phyloP scores from a whole-genome alignment of 2,888 invertebrate genomes.

The Platypus cylindrus region DNA sequence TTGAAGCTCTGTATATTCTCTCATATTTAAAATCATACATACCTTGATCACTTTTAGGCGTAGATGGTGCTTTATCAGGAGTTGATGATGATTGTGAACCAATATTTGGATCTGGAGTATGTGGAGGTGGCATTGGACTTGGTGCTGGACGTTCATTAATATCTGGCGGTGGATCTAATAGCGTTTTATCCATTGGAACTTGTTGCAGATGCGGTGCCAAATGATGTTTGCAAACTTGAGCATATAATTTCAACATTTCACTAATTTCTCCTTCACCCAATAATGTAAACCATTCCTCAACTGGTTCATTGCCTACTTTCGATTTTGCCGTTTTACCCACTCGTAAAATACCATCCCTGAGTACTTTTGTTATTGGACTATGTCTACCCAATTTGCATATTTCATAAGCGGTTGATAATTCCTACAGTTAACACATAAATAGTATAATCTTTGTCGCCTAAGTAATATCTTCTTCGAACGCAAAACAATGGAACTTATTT shows the following conservation, averaged over 20 bases:
- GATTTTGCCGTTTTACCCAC: slow-evolving; percentile 56
- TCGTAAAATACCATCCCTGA: slow-evolving; percentile 77
- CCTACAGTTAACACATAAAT: too few relatives aligned
- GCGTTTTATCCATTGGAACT: slow-evolving; percentile 59
- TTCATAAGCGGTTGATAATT: slow-evolving; percentile 88
- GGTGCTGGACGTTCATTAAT: slow-evolving; percentile 42
- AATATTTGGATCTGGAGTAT: slow-evolving; percentile 22
- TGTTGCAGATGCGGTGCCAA: slow-evolving; percentile 64
- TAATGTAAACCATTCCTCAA: slow-evolving; percentile 83
- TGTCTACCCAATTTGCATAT: slow-evolving; percentile 88
- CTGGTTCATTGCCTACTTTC: slow-evolving; percentile 47
- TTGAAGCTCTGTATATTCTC: too few relatives aligned
- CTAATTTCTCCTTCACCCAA: slow-evolving; percentile 70
- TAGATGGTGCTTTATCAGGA: slow-evolving; percentile 40
- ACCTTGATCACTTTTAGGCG: slow-evolving; percentile 40
- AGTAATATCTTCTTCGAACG: background rate
- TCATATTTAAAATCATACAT: too few relatives aligned
- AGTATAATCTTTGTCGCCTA: background rate
- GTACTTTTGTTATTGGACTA: slow-evolving; percentile 71
- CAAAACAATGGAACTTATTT: slow-evolving; percentile 1
- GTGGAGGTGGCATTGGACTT: slow-evolving; percentile 26
- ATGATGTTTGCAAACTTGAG: slow-evolving; percentile 64
- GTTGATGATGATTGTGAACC: slow-evolving; percentile 18
- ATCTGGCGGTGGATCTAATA: slow-evolving; percentile 56
- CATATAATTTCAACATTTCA: slow-evolving; percentile 76